These are phyloP conservation scores for Mimumesa dahlbomi DNA, from an alignment of 2,888 invertebrate genomes.

Conservation along the genomic window DNA sequence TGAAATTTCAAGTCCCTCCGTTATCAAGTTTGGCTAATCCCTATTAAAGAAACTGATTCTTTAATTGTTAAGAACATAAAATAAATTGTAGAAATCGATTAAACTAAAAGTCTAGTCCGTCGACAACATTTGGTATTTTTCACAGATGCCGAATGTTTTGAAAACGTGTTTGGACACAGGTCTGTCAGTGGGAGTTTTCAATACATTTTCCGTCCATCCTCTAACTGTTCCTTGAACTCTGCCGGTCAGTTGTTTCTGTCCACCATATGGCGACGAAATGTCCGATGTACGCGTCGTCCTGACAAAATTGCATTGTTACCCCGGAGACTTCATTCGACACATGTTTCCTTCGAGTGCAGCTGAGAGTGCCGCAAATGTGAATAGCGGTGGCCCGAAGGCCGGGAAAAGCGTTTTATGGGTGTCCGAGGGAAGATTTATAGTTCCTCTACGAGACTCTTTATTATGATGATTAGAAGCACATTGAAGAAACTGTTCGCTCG, in stretches of 20 bases:
- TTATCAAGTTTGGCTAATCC: too few species aligned
- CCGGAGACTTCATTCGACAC: slow-evolving; percentile 40
- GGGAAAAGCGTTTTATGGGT: slow-evolving; percentile 36
- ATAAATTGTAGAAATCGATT: too few species aligned
- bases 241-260: slow-evolving; percentile 41
- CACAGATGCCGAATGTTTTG: too few species aligned
- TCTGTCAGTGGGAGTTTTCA: slow-evolving; percentile 7
- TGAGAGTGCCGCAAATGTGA: slow-evolving; percentile 19
- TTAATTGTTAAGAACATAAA: too few species aligned
- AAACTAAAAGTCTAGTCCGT: too few species aligned
- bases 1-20: too few species aligned
- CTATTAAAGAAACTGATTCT: too few species aligned
- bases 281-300: slow-evolving; percentile 34
- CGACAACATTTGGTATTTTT: too few species aligned
- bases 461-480: too few species aligned
- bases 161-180: neutral
- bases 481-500: too few species aligned
- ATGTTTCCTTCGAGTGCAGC: slow-evolving; percentile 44
- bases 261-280: slow-evolving; percentile 56
- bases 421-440: slow-evolving; percentile 37
- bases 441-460: slow-evolving; percentile 20
- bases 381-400: slow-evolving; percentile 7
- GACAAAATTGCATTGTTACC: slow-evolving; percentile 61
- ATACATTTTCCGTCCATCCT: slow-evolving; percentile 7
- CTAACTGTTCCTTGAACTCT: slow-evolving; percentile 14